Evolutionary conservation across 2,113 vertebrate species (phyloP), one percentile per base, ranked within the genome.

Genomic region (Charadrius vociferus): DNA sequence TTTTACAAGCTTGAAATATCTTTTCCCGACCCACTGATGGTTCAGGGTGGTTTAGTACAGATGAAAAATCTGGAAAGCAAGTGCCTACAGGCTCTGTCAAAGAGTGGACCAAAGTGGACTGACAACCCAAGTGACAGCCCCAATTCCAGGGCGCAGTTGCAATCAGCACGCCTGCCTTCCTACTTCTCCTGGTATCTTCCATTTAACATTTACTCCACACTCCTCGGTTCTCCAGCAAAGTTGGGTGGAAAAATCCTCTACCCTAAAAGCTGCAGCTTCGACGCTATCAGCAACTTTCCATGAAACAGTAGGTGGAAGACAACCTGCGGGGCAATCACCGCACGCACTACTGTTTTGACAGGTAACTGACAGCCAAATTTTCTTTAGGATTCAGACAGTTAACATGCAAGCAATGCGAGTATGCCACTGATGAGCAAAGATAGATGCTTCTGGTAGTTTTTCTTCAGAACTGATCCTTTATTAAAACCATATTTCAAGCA

Each of bases 261-360:
- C 4, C 0, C 2, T 1, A 58, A 63, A 90, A 92, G 47, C 52
- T 29, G 30, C 68, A 29, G 68, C 59, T 70, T 45, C 14, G 3
- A 66, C 13, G 2, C 30, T 4, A n/a, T 26, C 66, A 86, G 61
- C 86, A 89, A 43, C 47, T 71, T 84, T 30, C 22, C 81, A 43
- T 8, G 1, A 45, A 83, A 58, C 16, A 52, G 37, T 0, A 47
- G n/a, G 47, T 36, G 58, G 90, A 62, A 79, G 90, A 53, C 55
- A 86, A 77, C 37, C 45, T 55, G 74, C 79, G 41, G 45, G 5
- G 2, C 68, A 58, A 87, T 27, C 43, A 10, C 34, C 1, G 4
- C 12, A 0, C 1, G 1, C 6, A 1, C 47, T 23, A 23, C 26
- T 41, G 30, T 53, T 75, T 21, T 45, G 30, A 32, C 30, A 52